Base-by-base conservation (phyloP, 2,888 invertebrate species). In the Electrophaes corylata region DNA sequence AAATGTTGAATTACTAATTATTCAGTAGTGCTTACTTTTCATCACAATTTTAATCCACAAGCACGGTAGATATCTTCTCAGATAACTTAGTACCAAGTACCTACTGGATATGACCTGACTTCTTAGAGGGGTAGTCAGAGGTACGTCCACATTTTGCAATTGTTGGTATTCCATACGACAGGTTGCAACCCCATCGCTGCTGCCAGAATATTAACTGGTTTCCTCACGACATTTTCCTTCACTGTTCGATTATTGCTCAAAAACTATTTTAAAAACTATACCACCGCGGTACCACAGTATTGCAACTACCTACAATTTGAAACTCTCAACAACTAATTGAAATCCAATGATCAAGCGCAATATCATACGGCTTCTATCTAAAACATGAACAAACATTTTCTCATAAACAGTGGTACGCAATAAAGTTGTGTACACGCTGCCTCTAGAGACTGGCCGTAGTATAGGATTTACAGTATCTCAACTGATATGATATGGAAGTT, bases 401-500 rank as follows among this genome's bases (percentile, higher is more conserved):
- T 43, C 61, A 48, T 61, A 61, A 57, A 57, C 47, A 54, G 43
- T 29, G 53, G 31, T 29, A 43, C 43, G 61, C 47, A 53, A 57
- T 61, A 57, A 61, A 54, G 33, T 43, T 33, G 23, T 47, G 26
- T 44, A 51, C 48, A 57, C 40, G 51, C 33, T 43, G 53, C 50
- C 53, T 51, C 45, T 46, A 37, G 57, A 44, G 61, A 33, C 40
- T 23, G n/a, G 12, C 14, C 40, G 18, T 20, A 31, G 18, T 31
- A 3, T 12, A 37, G 11, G 20, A 31, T 41, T 44, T 23, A 8
- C 16, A 47, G 33, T 23, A n/a, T 40, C n/a, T n/a, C 41, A 50
- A 16, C 5, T 19, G 4, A 10, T 6, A 37, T 12, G 14, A 6
- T 1, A 35, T 0, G 14, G 10, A 2, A 14, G 14, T 35, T 14